Conservation (phyloP, 2,888 invertebrate genomes). For the Orthonychiurus folsomi region DNA sequence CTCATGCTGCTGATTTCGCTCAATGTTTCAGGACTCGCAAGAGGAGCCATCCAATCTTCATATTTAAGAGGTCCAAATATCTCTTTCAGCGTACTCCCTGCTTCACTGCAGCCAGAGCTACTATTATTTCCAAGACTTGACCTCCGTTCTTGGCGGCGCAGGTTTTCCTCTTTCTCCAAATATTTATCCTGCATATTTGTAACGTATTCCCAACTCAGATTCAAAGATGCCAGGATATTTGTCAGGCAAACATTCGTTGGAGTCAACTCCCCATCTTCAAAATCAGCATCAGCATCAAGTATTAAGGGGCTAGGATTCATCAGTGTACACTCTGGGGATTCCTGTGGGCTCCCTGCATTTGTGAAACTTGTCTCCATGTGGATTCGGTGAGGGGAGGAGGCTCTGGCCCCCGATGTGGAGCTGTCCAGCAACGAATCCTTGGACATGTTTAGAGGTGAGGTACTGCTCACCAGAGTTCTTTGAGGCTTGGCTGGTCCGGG, state of each 20-base stretch:
- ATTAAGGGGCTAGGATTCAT: conserved; percentile 38
- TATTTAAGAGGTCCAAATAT: conserved; percentile 44
- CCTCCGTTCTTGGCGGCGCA: conserved; percentile 22
- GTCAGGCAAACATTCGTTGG: conserved; percentile 27
- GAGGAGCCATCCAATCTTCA: conserved; percentile 63
- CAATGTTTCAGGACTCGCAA: conserved; percentile 72
- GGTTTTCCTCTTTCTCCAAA: conserved; percentile 29
- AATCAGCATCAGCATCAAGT: conserved; percentile 35
- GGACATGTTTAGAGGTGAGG: conserved; percentile 34
- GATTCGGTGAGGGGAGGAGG: conserved; percentile 48
- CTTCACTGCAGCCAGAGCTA: conserved; percentile 41
- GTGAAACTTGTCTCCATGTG: conserved; percentile 69
- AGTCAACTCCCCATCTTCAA: conserved; percentile 33
- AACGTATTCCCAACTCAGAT: conserved; percentile 39
- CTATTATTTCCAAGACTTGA: conserved; percentile 41
- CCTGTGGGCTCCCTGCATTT: conserved; percentile 17
- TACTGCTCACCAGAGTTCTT: conserved; percentile 46
- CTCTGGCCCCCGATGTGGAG: conserved; percentile 9
- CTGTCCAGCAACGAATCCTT: conserved; percentile 26
- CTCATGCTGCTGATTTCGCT: conserved; percentile 71
- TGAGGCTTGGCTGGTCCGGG: conserved; percentile 72
- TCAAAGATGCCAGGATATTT: conserved; percentile 32
- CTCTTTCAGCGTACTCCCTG: conserved; percentile 39
- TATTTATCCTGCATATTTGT: conserved; percentile 35
- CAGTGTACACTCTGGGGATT: conserved; percentile 33